A percentile compares a stretch with the other conserved stretches of the same genome.
Conservation (phyloP, 1,140 invertebrate genomes). For the Cherax destructor region DNA sequence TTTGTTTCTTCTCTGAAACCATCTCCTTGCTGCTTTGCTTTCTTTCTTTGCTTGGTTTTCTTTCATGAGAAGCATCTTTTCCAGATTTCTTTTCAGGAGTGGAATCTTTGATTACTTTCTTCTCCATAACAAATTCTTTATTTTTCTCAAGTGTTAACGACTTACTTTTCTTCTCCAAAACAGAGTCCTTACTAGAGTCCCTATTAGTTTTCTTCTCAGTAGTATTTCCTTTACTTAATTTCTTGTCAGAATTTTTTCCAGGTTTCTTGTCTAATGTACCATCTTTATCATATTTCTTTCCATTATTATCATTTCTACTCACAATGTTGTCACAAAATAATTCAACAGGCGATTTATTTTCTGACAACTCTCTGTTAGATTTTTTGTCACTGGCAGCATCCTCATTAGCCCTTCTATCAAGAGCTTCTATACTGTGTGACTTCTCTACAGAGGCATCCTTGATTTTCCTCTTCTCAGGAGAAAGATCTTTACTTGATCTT, state of each 20-base stretch:
- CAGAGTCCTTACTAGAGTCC: background rate
- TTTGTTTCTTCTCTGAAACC: constrained; percentile 21
- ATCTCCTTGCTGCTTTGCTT: constrained; percentile 36
- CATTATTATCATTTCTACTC: background rate
- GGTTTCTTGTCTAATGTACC: constrained; percentile 5
- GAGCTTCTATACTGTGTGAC: background rate
- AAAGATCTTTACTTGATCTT: constrained; percentile 15
- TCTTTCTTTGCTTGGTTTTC: constrained; percentile 23
- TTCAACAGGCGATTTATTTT: background rate
- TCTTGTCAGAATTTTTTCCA: constrained; percentile 29
- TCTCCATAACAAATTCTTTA: constrained; percentile 11
- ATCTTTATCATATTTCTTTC: background rate
- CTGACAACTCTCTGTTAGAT: background rate
- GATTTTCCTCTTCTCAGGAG: constrained; percentile 27
- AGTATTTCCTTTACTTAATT: background rate
- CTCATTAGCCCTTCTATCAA: background rate
- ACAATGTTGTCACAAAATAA: background rate
- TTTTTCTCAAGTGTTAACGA: background rate
- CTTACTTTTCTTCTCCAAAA: constrained; percentile 24
- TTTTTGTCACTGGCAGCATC: constrained; percentile 18
- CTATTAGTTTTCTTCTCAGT: constrained; percentile 20
- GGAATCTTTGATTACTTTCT: constrained; percentile 16
- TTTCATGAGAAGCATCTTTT: constrained; percentile 24
- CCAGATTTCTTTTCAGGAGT: constrained; percentile 38
- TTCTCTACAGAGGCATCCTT: constrained; percentile 4